Evolutionary conservation across 2,113 vertebrate genomes (phyloP).

Genomic region (Peromyscus californicus): DNA sequence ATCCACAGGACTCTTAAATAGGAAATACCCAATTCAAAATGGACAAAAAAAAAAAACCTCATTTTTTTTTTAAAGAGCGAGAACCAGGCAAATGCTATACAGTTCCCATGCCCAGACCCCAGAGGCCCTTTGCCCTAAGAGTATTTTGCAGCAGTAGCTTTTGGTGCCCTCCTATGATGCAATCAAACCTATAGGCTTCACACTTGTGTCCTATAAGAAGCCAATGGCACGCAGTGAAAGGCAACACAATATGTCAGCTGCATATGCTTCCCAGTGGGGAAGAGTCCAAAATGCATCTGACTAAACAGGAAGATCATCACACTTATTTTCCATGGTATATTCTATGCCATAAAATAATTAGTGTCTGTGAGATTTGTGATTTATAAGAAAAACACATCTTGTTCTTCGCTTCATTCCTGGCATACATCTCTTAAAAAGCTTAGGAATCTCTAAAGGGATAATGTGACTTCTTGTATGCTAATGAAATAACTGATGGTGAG

Average conservation of each 20-base stretch:
- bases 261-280: conserved; percentile 47
- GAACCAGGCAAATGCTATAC: background rate
- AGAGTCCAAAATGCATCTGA: conserved; percentile 19
- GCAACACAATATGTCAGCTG: conserved; percentile 60
- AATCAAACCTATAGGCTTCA: conserved; percentile 39
- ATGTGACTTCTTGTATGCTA: background rate
- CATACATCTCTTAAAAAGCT: background rate
- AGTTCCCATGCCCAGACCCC: background rate
- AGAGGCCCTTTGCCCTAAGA: background rate
- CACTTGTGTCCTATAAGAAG: conserved; percentile 44
- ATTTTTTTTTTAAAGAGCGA: background rate
- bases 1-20: conserved; percentile 58
- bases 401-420: background rate
- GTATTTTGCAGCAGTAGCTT: conserved; percentile 10
- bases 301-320: conserved; percentile 16
- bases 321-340: conserved; percentile 23
- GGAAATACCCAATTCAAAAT: conserved; percentile 47
- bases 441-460: background rate
- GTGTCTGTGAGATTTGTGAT: background rate
- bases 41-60: background rate
- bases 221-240: background rate
- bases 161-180: background rate
- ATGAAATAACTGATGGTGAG: background rate
- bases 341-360: conserved; percentile 38
- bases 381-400: background rate